Base-by-base conservation (phyloP, 2,113 vertebrate genomes). In the Todiramphus saurophagus region DNA sequence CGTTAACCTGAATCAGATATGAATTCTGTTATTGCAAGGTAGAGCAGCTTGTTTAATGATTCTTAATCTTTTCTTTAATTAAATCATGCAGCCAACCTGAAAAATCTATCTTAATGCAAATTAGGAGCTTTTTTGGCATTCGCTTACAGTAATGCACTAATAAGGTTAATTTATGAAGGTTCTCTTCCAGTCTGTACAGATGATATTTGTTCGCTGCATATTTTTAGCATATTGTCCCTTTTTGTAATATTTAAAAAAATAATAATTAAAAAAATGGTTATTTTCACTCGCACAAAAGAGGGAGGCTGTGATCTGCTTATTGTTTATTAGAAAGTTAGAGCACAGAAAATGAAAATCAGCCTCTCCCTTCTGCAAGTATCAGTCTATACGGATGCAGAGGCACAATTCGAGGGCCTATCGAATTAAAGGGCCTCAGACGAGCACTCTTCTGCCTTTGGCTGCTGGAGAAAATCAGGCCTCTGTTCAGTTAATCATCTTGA, bases 21-120 rank as follows among this genome's bases (percentile, higher is more conserved):
- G 99, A 99, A 99, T 99, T 99, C 98, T 99, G 98, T 99, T 98
- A 99, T 99, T 99, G 99, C 99, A 99, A 99, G 99, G 99, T 99
- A 99, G 98, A 99, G 99, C 99, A 99, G 99, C 99, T 99, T 98
- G 99, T 99, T 99, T 99, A 99, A 99, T 99, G 99, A 99, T 99
- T 99, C 99, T 99, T 99, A 99, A 99, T 99, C 99, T 99, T 99
- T 99, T 99, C 99, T 99, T 99, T 99, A 99, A 99, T 99, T 99
- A 99, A 99, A 99, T 99, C 99, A 99, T 99, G 99, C 99, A 99
- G 99, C 98, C 99, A 99, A 99, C 99, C 99, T 99, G 99, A 99
- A 99, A 99, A 99, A 99, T 99, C 99, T 99, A 99, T 99, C 99
- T 99, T 99, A 99, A 99, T 99, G 99, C 99, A 99, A 99, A 99